Conservation (phyloP, 2,113 vertebrate species). For the Fulmarus glacialis region DNA sequence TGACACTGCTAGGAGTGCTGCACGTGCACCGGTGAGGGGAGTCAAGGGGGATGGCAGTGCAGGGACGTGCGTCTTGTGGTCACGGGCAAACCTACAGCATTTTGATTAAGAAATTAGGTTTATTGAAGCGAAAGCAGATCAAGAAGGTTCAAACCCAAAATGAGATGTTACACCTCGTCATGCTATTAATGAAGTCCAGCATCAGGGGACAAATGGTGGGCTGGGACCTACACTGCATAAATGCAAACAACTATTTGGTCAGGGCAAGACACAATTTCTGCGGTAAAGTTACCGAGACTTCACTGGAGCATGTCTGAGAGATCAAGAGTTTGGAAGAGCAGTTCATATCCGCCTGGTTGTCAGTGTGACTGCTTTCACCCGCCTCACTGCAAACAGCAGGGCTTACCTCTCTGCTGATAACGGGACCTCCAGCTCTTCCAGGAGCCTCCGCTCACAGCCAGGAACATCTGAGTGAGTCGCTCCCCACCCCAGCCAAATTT, state of each 20-base stretch:
- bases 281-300: not conserved
- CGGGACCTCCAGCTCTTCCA: not conserved
- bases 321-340: not conserved
- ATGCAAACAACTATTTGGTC: not conserved
- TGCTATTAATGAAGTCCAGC: not conserved
- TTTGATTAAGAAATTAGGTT: not conserved
- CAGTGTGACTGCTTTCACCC: not conserved
- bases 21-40: accelerated
- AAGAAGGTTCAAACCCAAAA: not conserved
- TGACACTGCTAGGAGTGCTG: no score
- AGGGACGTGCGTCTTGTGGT: accelerated
- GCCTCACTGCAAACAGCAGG: not conserved
- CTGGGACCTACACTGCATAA: not conserved
- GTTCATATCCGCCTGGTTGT: not conserved
- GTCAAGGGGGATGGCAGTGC: accelerated
- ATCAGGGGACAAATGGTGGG: not conserved
- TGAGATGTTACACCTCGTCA: not conserved
- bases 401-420: not conserved
- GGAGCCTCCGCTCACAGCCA: not conserved
- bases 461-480: accelerated
- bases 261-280: not conserved
- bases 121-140: not conserved
- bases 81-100: not conserved
- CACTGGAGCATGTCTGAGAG: not conserved
- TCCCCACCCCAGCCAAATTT: accelerated